Conservation (phyloP, 2,113 vertebrate genomes). For the Rhinogobius similis region DNA sequence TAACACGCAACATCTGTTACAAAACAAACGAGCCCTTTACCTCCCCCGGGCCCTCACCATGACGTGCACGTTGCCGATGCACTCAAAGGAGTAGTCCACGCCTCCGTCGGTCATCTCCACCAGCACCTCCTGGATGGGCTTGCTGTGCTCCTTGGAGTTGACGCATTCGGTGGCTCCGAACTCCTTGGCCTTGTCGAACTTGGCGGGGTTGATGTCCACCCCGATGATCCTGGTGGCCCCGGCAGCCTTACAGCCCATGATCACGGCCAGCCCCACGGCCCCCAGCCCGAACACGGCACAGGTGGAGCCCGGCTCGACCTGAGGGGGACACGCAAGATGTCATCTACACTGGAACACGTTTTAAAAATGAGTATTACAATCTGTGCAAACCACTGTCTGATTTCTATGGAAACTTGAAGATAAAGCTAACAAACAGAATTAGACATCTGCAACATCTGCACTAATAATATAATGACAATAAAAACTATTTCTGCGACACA, state of each 20-base stretch:
- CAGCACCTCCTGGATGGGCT: slow-evolving; percentile 86
- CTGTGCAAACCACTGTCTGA: neutral
- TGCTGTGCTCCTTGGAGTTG: slow-evolving; percentile 85
- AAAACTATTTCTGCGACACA: no score
- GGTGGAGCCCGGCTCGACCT: slow-evolving; percentile 92
- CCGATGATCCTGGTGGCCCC: slow-evolving; percentile 91
- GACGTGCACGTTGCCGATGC: slow-evolving; percentile 81
- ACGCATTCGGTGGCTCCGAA: slow-evolving; percentile 88
- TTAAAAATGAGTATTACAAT: neutral
- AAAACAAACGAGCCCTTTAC: no score
- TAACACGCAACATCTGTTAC: no score
- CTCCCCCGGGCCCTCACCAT: slow-evolving; percentile 79
- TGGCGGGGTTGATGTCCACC: slow-evolving; percentile 83
- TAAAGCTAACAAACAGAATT: neutral
- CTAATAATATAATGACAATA: no score
- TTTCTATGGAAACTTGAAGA: neutral
- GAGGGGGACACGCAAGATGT: neutral
- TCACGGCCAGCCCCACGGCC: slow-evolving; percentile 85
- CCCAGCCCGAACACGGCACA: slow-evolving; percentile 90
- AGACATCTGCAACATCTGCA: no score
- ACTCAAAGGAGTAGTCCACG: slow-evolving; percentile 92
- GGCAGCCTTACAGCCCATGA: slow-evolving; percentile 87
- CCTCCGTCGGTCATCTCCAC: slow-evolving; percentile 85
- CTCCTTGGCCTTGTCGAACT: slow-evolving; percentile 86
- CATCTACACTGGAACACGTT: neutral